These are phyloP conservation scores for Tenualosa thibaudeaui DNA, from an alignment of 2,797 vertebrate species.

Conservation along the genomic window DNA sequence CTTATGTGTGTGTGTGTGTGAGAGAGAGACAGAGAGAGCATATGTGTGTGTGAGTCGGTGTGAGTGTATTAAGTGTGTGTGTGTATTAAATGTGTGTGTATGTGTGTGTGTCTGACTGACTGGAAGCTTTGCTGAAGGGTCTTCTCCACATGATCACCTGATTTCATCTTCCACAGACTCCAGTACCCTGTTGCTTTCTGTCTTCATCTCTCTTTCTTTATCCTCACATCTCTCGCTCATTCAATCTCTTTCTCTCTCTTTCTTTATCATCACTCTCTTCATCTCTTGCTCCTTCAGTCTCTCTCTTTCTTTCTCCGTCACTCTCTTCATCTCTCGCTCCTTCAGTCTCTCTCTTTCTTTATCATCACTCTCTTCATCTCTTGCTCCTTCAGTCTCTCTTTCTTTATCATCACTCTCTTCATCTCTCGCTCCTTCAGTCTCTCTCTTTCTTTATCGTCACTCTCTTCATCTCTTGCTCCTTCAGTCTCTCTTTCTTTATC, in stretches of 20 bases:
- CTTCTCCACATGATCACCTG: background rate
- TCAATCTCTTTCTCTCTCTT: too few species aligned
- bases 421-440: too few species aligned
- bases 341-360: background rate
- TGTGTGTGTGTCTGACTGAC: too few species aligned
- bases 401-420: too few species aligned
- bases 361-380: background rate
- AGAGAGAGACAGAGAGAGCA: too few species aligned
- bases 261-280: too few species aligned
- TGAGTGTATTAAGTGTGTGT: background rate
- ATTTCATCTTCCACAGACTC: background rate
- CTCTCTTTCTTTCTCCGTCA: background rate
- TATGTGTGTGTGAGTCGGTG: too few species aligned
- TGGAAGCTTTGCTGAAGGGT: background rate
- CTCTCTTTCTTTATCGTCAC: background rate
- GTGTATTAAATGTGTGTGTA: background rate
- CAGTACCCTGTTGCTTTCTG: background rate
- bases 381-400: too few species aligned
- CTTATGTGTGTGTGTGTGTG: too few species aligned
- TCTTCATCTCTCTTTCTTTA: background rate
- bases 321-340: too few species aligned
- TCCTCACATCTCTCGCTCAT: background rate
- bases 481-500: too few species aligned
- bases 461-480: background rate
- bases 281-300: background rate